phyloP scores from a whole-genome alignment of 2,888 invertebrate genomes.

The Corbicula japonica region DNA sequence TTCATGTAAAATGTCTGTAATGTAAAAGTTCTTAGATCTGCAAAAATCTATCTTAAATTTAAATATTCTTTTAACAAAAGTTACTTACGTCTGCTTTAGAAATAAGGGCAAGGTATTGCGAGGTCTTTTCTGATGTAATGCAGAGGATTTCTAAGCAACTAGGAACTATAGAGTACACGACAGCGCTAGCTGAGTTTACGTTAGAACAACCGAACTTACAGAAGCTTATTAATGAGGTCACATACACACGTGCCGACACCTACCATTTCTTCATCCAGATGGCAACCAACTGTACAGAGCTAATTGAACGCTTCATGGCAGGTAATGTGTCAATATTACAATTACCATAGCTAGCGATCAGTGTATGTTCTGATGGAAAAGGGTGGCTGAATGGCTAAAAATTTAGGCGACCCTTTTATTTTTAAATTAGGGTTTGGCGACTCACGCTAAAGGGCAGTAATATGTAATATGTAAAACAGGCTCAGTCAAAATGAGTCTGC shows the following conservation, averaged over 20 bases:
- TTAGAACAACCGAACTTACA: constrained; percentile 62
- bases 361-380: too few relatives aligned
- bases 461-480: too few relatives aligned
- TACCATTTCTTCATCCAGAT: constrained; percentile 62
- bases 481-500: too few relatives aligned
- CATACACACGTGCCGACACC: constrained; percentile 46
- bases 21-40: too few relatives aligned
- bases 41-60: too few relatives aligned
- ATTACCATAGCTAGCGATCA: neutral
- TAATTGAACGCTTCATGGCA: constrained; percentile 60
- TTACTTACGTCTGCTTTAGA: constrained; percentile 40
- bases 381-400: too few relatives aligned
- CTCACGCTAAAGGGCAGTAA: too few relatives aligned
- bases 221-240: constrained; percentile 51
- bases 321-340: constrained; percentile 26
- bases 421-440: too few relatives aligned
- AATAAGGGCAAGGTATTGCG: constrained; percentile 33
- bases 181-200: constrained; percentile 51
- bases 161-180: constrained; percentile 55
- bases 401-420: too few relatives aligned
- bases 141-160: constrained; percentile 37
- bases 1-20: too few relatives aligned
- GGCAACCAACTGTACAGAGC: constrained; percentile 44
- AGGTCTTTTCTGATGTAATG: constrained; percentile 54
- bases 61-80: too few relatives aligned